phyloP scores from a whole-genome alignment of 2,797 vertebrate genomes.

The Selene dorsalis region DNA sequence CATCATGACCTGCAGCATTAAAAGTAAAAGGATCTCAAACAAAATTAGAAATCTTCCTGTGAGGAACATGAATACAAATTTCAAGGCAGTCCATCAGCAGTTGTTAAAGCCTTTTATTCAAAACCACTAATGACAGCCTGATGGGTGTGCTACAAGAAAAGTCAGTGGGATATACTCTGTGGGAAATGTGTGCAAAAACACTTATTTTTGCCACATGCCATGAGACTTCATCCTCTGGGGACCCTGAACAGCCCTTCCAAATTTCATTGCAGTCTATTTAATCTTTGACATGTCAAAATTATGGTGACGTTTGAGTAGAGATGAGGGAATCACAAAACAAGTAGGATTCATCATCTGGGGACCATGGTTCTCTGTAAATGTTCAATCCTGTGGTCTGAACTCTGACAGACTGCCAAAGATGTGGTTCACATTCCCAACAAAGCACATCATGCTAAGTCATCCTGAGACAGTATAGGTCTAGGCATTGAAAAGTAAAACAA shows the following conservation, averaged over 20 bases:
- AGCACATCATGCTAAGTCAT: conserved; percentile 3
- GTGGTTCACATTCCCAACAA: conserved; percentile 14
- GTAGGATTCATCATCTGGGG: background rate
- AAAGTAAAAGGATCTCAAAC: background rate
- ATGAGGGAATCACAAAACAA: background rate
- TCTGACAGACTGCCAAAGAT: background rate
- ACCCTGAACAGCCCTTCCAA: background rate
- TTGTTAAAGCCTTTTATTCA: background rate
- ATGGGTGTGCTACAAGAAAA: background rate
- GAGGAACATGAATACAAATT: background rate
- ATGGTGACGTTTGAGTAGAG: background rate
- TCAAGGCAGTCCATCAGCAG: background rate
- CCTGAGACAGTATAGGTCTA: conserved; percentile 5
- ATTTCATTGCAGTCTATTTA: background rate
- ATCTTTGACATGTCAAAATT: background rate
- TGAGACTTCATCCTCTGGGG: background rate
- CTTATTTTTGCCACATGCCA: no score
- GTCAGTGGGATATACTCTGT: background rate
- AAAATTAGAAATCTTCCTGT: background rate
- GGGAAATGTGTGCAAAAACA: background rate
- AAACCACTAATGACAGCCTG: background rate
- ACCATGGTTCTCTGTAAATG: background rate
- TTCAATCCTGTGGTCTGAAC: no score
- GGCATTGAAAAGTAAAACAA: conserved; percentile 38
- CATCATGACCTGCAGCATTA: background rate